Evolutionary conservation across 2,113 vertebrate species (phyloP).

Genomic region (Saccopteryx bilineata): DNA sequence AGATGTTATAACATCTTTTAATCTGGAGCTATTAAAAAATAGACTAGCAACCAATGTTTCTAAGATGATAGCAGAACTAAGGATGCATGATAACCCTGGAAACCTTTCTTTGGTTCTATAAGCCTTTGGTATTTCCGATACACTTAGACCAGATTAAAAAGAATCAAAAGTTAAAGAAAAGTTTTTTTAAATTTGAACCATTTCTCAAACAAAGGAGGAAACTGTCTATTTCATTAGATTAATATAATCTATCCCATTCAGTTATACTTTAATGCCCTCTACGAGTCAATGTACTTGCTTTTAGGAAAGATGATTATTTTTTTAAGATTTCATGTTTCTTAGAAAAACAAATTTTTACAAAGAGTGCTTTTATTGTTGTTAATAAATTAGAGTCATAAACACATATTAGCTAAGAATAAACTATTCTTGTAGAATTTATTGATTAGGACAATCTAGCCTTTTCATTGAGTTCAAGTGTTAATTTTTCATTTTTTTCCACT

Average conservation of each 20-base stretch:
- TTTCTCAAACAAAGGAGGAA: slow-evolving; percentile 49
- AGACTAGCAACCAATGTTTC: slow-evolving; percentile 11
- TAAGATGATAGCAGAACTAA: not conserved
- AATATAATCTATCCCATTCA: not conserved
- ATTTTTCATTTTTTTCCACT: slow-evolving; percentile 59
- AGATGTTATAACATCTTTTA: not conserved
- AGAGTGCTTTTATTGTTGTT: not conserved
- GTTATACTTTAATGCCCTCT: not conserved
- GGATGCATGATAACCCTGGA: not conserved
- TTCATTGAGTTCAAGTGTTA: slow-evolving; percentile 61
- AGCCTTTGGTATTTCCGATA: slow-evolving; percentile 19
- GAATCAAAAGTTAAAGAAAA: slow-evolving; percentile 41
- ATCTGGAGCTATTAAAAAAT: not conserved
- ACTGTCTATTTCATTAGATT: not conserved
- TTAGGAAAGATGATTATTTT: not conserved
- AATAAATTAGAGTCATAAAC: slow-evolving; percentile 12
- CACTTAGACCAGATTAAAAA: slow-evolving; percentile 31
- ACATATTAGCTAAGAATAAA: not conserved
- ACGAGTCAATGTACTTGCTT: not conserved
- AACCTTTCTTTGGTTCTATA: not conserved
- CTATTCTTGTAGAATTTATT: not conserved
- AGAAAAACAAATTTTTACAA: slow-evolving; percentile 46
- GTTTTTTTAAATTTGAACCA: not conserved
- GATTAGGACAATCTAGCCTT: slow-evolving; percentile 35
- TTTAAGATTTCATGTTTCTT: slow-evolving; percentile 60